Evolutionary conservation across 1,140 invertebrate genomes (phyloP).

Genomic region (Sogatella furcifera): DNA sequence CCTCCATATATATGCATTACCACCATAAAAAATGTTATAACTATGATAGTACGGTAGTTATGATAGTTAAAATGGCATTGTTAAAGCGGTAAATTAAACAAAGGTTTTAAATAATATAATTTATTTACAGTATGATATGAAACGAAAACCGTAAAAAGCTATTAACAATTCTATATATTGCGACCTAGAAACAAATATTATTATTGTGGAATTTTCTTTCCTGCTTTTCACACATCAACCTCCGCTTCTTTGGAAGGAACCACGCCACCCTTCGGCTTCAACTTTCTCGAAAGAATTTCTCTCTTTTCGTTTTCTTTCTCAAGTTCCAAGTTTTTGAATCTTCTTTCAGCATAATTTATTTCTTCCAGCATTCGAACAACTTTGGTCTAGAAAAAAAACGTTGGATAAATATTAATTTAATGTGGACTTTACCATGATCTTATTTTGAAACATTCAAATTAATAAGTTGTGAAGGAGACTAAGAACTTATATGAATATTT

Average conservation of each 20-base stretch:
- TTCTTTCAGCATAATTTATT: conserved; percentile 9
- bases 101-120: no score
- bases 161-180: no score
- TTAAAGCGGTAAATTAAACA: no score
- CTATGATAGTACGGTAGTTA: no score
- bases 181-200: no score
- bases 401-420: neutral
- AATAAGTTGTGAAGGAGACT: neutral
- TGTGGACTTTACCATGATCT: neutral
- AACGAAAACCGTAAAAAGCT: no score
- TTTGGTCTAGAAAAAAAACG: conserved; percentile 12
- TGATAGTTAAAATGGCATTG: no score
- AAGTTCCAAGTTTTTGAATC: conserved; percentile 5
- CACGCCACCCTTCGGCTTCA: conserved; percentile 13
- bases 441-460: neutral
- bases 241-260: neutral
- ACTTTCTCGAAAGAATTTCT: conserved; percentile 10
- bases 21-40: no score
- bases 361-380: conserved; percentile 8
- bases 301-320: conserved; percentile 5
- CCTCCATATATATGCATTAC: no score
- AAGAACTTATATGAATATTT: no score
- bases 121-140: no score
- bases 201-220: no score
- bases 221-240: neutral